Conservation (phyloP, 2,888 invertebrate genomes). For the Sesia bembeciformis region DNA sequence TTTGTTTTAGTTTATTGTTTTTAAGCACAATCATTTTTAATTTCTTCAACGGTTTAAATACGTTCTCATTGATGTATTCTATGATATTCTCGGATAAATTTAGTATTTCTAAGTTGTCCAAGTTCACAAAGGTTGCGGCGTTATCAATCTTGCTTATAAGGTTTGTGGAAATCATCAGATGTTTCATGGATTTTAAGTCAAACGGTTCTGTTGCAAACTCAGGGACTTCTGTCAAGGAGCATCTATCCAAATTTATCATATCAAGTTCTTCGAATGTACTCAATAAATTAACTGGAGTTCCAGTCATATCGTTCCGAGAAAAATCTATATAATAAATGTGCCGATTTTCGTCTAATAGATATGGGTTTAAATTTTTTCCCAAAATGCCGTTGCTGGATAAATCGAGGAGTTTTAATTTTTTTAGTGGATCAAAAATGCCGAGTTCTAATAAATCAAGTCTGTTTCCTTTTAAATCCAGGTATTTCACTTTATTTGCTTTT, state of each 20-base stretch:
- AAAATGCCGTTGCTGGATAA: conserved; percentile 32
- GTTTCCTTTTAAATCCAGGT: conserved; percentile 39
- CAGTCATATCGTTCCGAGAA: conserved; percentile 40
- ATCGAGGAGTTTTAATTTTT: conserved; percentile 29
- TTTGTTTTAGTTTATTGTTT: conserved; percentile 32
- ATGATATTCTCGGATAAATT: conserved; percentile 42
- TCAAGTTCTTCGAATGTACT: conserved; percentile 23
- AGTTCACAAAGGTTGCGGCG: conserved; percentile 21
- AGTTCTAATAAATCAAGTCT: conserved; percentile 21
- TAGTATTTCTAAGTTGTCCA: conserved; percentile 37
- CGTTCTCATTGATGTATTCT: conserved; percentile 26
- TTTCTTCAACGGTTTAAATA: conserved; percentile 36
- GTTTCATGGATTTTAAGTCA: conserved; percentile 40
- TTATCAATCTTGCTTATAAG: conserved; percentile 29
- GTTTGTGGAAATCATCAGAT: conserved; percentile 39
- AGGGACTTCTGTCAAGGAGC: conserved; percentile 36
- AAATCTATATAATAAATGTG: conserved; percentile 30
- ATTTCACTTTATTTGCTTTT: conserved; percentile 26
- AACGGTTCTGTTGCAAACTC: conserved; percentile 23
- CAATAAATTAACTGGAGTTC: conserved; percentile 26
- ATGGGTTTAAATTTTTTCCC: conserved; percentile 25
- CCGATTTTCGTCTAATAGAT: conserved; percentile 26
- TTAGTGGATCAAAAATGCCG: conserved; percentile 32
- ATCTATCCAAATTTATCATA: conserved; percentile 31
- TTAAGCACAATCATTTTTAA: conserved; percentile 34